phyloP scores from a whole-genome alignment of 2,113 vertebrate species.

The Todiramphus chloris region DNA sequence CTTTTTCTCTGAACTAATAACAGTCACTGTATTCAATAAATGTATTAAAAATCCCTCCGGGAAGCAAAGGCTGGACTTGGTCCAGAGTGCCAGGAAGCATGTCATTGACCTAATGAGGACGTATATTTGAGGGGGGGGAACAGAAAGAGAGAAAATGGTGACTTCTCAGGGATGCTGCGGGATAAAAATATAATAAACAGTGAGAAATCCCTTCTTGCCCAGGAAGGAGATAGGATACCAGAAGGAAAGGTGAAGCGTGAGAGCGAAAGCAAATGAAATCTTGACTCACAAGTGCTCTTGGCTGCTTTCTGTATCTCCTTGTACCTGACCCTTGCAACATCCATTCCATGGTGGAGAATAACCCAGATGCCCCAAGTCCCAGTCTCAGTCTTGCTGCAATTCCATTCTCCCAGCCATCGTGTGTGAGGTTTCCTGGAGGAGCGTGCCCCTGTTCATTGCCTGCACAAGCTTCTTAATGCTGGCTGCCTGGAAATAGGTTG shows the following conservation, averaged over 20 bases:
- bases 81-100: constrained; percentile 33
- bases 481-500: not conserved
- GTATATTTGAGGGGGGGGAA: not conserved
- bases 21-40: constrained; percentile 1
- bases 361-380: not conserved
- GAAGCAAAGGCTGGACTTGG: constrained; percentile 27
- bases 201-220: not conserved
- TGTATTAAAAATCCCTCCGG: constrained; percentile 23
- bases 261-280: not conserved
- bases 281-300: not conserved
- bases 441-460: not conserved
- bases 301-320: not conserved
- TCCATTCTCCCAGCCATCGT: not conserved
- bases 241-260: not conserved
- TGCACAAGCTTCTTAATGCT: not conserved
- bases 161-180: not conserved
- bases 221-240: not conserved
- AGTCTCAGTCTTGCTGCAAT: not conserved
- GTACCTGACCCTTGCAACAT: not conserved
- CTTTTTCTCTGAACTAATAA: not conserved
- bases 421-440: not conserved
- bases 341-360: not conserved
- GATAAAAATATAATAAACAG: not conserved
- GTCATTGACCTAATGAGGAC: constrained; percentile 22
- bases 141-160: not conserved